A percentile compares a stretch with the other conserved stretches of the same genome.
phyloP scores from a whole-genome alignment of 1,140 invertebrate genomes.

The Notospermus geniculatus region DNA sequence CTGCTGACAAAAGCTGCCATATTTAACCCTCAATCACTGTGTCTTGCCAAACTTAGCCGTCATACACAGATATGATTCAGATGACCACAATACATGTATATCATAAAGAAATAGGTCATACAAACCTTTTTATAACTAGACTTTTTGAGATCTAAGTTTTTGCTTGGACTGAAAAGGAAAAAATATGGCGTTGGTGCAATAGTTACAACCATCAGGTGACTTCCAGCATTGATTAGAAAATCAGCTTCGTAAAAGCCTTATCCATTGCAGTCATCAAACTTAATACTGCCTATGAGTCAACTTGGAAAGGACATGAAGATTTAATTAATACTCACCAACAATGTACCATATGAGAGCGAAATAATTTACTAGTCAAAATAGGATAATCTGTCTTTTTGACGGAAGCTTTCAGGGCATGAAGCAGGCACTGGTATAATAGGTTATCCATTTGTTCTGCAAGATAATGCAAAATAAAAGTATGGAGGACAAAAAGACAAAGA shows the following conservation, averaged over 20 bases:
- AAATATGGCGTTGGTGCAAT: no score
- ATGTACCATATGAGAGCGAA: slow-evolving; percentile 73
- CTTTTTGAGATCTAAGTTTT: slow-evolving; percentile 79
- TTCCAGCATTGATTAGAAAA: slow-evolving; percentile 4
- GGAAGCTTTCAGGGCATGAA: slow-evolving; percentile 66
- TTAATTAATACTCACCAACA: slow-evolving; percentile 54
- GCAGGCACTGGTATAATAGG: slow-evolving; percentile 72
- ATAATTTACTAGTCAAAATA: slow-evolving; percentile 74
- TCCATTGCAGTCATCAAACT: not conserved
- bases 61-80: no score
- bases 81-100: no score
- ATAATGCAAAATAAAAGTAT: no score
- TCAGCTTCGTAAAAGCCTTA: not conserved
- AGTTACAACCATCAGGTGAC: no score
- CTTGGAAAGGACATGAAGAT: not conserved
- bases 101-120: not conserved
- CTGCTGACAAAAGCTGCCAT: no score
- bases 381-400: slow-evolving; percentile 65
- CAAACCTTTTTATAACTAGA: slow-evolving; percentile 77
- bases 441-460: slow-evolving; percentile 67
- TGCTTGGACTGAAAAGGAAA: slow-evolving; percentile 59
- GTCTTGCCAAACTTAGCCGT: no score
- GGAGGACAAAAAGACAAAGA: no score
- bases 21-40: no score
- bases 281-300: not conserved